Conservation (phyloP, 2,113 vertebrate species). For the Chiloscyllium plagiosum region DNA sequence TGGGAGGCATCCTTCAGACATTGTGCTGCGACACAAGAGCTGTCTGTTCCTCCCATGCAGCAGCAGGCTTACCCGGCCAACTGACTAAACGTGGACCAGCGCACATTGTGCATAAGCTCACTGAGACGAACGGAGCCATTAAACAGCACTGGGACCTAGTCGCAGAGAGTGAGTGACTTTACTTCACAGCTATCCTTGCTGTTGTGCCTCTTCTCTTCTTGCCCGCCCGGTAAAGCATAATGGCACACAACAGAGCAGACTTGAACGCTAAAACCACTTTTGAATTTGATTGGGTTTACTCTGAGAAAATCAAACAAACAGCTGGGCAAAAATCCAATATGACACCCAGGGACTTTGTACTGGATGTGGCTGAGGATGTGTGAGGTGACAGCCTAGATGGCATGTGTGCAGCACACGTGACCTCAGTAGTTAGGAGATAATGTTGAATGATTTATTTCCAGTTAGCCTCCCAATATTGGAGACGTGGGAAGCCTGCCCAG, state of each 20-base stretch:
- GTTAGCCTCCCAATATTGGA: neutral
- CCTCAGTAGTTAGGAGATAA: neutral
- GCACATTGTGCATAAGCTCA: neutral
- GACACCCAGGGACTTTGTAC: neutral
- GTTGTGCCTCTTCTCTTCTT: neutral
- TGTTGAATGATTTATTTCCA: neutral
- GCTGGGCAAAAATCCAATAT: neutral
- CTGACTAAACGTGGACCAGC: neutral
- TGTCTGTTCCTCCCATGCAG: neutral
- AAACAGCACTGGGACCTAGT: neutral
- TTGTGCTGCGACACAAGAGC: neutral
- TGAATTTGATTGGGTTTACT: neutral
- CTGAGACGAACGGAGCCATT: neutral
- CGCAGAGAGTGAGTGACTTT: neutral
- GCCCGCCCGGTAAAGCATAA: neutral
- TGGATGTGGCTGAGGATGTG: neutral
- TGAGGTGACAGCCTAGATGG: neutral
- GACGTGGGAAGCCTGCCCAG: neutral
- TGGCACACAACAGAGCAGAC: no score
- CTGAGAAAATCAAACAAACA: neutral
- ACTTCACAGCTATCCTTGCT: no score
- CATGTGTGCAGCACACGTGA: neutral
- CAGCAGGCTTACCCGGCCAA: neutral
- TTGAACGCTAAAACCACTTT: neutral
- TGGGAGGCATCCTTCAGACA: conserved; percentile 6